Base-by-base conservation (phyloP, 2,888 invertebrate genomes). In the Camponotus fellah region DNA sequence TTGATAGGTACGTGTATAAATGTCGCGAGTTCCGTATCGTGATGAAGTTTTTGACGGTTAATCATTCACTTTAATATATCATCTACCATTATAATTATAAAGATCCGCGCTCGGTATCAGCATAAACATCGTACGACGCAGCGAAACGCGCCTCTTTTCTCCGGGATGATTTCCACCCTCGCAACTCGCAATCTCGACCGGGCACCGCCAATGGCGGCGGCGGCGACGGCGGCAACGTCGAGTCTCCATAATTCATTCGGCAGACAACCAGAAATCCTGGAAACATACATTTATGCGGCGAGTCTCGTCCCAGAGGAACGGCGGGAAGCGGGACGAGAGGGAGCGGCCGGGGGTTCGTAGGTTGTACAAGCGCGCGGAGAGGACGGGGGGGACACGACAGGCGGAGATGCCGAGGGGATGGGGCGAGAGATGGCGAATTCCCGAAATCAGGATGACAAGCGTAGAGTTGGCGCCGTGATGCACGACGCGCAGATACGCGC, bases 391-490 rank as follows among this genome's bases (percentile, higher is more conserved):
- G 72, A 77, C 46, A 64, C 53, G 82, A 75, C 53, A 58, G 71
- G 75, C 79, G 60, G 66, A 71, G 79, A 56, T 65, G 65, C 77
- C 49, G 82, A 81, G 21, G 26, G 17, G 17, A 17, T 12, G 62
- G 26, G 65, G 49, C 58, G 32, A 64, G 34, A 17, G 81, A 26
- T 26, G 46, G 46, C 10, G 75, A 40, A 71, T 14, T n/a, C 26
- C 79, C 71, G 71, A 80, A 92, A 92, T 91, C 91, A 90, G 91
- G 91, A 79, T 93, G 93, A 93, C 93, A 93, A 93, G 91, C 91
- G 93, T 93, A 91, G 93, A 93, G 93, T 93, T 91, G 92, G 91
- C 89, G 88, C 87, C 62, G 92, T 93, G 93, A 93, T 93, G 92
- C 93, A 93, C 93, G 92, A 87, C 88, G 88, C 81, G 66, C 85